Evolutionary conservation across 1,140 invertebrate genomes (phyloP).

Genomic region (Chrysopa pallens): DNA sequence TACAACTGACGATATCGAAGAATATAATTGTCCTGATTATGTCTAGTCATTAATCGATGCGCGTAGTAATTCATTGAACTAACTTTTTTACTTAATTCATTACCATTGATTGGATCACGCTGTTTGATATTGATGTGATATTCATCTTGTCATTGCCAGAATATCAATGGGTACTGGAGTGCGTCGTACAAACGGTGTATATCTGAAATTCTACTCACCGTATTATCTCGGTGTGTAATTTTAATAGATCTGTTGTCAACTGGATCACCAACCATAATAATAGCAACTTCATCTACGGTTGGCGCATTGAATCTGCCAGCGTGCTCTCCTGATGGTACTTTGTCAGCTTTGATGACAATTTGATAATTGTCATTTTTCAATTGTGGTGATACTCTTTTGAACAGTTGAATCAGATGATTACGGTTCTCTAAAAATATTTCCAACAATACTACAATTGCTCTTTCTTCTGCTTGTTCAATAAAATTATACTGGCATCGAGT

Average conservation of each 20-base stretch:
- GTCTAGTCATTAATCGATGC: slow-evolving; percentile 15
- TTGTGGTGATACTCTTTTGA: slow-evolving; percentile 13
- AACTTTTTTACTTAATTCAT: no score
- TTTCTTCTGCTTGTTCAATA: no score
- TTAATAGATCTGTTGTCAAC: slow-evolving; percentile 2
- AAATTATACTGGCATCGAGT: no score
- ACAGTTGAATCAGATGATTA: slow-evolving; percentile 9
- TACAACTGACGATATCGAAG: slow-evolving; percentile 15
- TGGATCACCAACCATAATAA: slow-evolving; percentile 8
- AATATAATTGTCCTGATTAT: slow-evolving; percentile 11
- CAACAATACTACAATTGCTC: no score
- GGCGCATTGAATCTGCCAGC: slow-evolving; percentile 12
- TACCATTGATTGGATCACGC: no score
- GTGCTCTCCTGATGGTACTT: slow-evolving; percentile 12
- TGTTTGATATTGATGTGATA: no score
- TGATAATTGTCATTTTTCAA: slow-evolving; percentile 6
- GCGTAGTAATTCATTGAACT: slow-evolving; percentile 11
- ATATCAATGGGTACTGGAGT: slow-evolving; percentile 11
- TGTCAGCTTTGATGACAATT: slow-evolving; percentile 13
- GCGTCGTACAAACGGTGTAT: slow-evolving; percentile 1
- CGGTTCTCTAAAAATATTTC: no score
- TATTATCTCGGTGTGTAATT: slow-evolving; percentile 2
- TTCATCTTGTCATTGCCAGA: no score
- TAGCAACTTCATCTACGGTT: slow-evolving; percentile 9
- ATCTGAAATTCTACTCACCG: not conserved